phyloP scores from a whole-genome alignment of 2,888 invertebrate genomes.

The Adineta ricciae region DNA sequence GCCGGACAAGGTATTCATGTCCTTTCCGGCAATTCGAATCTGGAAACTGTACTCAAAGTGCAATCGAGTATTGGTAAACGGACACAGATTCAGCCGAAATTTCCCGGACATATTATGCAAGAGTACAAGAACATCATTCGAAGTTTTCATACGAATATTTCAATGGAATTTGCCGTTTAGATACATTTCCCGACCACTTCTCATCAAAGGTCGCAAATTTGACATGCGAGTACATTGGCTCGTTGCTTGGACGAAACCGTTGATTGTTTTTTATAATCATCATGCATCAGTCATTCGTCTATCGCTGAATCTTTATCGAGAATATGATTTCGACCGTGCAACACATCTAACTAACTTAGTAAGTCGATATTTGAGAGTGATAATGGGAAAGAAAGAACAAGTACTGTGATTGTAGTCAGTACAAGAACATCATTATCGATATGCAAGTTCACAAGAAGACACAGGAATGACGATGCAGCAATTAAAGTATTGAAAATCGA shows the following conservation, averaged over 20 bases:
- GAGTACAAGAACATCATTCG: neutral
- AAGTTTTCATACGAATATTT: neutral
- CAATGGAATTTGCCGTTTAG: slow-evolving; percentile 36
- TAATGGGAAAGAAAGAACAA: no score
- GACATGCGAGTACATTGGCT: slow-evolving; percentile 50
- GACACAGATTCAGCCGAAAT: neutral
- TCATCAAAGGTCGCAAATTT: slow-evolving; percentile 48
- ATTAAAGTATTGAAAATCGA: neutral
- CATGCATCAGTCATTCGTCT: slow-evolving; percentile 45
- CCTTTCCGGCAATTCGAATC: neutral
- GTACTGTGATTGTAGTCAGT: neutral
- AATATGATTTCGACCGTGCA: slow-evolving; percentile 42
- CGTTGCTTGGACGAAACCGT: slow-evolving; percentile 47
- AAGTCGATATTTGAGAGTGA: neutral
- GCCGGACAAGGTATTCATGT: neutral
- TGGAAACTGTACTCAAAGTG: neutral
- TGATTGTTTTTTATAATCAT: slow-evolving; percentile 47
- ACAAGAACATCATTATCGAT: slow-evolving; percentile 9
- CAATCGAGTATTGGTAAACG: neutral
- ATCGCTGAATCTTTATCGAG: slow-evolving; percentile 43
- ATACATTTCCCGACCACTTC: slow-evolving; percentile 46
- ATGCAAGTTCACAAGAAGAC: neutral
- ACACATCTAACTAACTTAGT: slow-evolving; percentile 50
- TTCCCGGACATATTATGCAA: neutral
- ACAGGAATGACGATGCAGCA: slow-evolving; percentile 2